Base-by-base conservation (phyloP, 2,113 vertebrate species). In the Trematocara nigrifrons region DNA sequence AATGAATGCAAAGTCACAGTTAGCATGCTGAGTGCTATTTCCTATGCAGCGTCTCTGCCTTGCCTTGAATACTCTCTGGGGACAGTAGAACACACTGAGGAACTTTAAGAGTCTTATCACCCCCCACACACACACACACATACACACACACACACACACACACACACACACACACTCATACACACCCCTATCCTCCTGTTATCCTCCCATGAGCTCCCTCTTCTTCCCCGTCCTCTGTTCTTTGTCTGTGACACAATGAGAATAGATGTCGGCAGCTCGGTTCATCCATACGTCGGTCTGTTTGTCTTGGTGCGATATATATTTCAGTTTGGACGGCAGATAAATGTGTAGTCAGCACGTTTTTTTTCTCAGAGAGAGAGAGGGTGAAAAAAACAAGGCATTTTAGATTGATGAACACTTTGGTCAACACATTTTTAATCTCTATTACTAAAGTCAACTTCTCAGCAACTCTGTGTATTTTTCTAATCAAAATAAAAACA, bases 1-100 rank as follows among this genome's bases (percentile, higher is more conserved):
- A 93, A 91, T 91, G 90, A 92, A 93, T 92, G 93, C 91, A 93
- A 93, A 95, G 94, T 95, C 94, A 93, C 87, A 93, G 91, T 95
- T 93, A 89, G 90, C 91, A 91, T 94, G 89, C 89, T 13, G 84
- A 90, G 86, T 85, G 88, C 83, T 51, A 89, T 91, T 90, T 86
- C 77, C 85, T 81, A 91, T 88, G 91, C 91, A 91, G 84, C 91
- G 91, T 89, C 85, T 86, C 79, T 80, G 80, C 84, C 90, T 66
- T 84, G 91, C 88, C 81, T 84, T 90, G 89, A 94, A 94, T 93
- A 83, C 91, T 92, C 93, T 80, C 86, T 10, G 15, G 93, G 90
- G 92, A 94, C 86, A 91, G 87, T 57, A 90, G 90, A 89, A 90
- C 88, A 93, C 86, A 85, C 85, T 38, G 77, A 89, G 82, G 87